Evolutionary conservation across 1,140 invertebrate species (phyloP).

Genomic region (Lithobius niger): DNA sequence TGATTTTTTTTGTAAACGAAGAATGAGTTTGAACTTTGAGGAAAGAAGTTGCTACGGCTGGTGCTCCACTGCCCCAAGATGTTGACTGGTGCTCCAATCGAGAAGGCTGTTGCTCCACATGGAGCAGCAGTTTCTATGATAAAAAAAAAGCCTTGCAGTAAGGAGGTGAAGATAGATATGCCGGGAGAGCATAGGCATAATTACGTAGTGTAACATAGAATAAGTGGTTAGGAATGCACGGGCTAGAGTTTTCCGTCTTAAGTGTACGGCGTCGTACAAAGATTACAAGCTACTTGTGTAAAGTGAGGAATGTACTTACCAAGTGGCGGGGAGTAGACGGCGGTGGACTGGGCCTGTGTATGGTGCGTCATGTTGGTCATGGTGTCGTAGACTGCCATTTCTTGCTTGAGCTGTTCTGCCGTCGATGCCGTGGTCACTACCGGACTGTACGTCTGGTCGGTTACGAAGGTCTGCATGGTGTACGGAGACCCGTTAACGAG

Average conservation of each 20-base stretch:
- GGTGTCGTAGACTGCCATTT: slow-evolving; percentile 49
- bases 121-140: too few species aligned
- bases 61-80: too few species aligned
- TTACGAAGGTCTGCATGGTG: slow-evolving; percentile 10
- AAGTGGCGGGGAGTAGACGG: slow-evolving; percentile 62
- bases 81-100: too few species aligned
- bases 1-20: too few species aligned
- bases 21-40: too few species aligned
- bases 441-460: slow-evolving; percentile 13
- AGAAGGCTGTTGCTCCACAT: too few species aligned
- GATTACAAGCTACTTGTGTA: slow-evolving; percentile 8
- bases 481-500: slow-evolving; percentile 16
- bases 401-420: slow-evolving; percentile 17
- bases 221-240: too few species aligned
- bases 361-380: slow-evolving; percentile 50
- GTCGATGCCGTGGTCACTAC: slow-evolving; percentile 5
- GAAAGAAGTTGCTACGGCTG: too few species aligned
- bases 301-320: slow-evolving; percentile 28
- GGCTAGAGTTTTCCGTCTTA: not conserved
- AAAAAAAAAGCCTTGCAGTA: too few species aligned
- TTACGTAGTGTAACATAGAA: too few species aligned
- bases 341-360: slow-evolving; percentile 43
- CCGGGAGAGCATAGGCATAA: too few species aligned
- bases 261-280: not conserved
- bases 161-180: too few species aligned